phyloP scores from a whole-genome alignment of 2,113 vertebrate species.

The Rhinopithecus roxellana region DNA sequence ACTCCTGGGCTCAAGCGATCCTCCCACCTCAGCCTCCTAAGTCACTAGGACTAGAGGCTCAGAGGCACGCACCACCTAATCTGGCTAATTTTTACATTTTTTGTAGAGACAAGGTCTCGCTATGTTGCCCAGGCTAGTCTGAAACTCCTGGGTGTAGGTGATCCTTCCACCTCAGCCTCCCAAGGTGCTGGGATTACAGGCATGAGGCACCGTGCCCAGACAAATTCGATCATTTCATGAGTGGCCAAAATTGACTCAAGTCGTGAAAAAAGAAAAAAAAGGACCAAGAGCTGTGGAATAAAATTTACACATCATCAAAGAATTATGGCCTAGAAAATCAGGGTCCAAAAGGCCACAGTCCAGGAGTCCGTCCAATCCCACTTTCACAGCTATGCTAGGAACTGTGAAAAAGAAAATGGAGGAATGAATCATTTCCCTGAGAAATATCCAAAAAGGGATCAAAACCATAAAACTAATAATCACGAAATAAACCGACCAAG shows the following conservation, averaged over 20 bases:
- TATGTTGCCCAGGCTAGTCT: too few species aligned
- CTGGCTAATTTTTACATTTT: too few species aligned
- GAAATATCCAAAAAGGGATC: neutral
- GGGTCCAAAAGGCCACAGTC: rapidly evolving
- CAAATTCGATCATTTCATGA: neutral
- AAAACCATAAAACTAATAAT: neutral
- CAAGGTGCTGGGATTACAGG: too few species aligned
- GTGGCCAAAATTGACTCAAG: neutral
- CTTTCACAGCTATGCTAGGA: neutral
- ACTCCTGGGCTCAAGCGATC: too few species aligned
- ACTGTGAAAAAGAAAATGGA: neutral
- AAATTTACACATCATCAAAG: neutral
- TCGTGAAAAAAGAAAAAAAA: neutral
- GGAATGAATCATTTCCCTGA: neutral
- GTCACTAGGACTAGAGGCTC: too few species aligned
- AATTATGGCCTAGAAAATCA: rapidly evolving
- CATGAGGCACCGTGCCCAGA: too few species aligned
- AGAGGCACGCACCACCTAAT: too few species aligned
- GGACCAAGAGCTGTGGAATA: neutral
- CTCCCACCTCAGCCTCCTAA: too few species aligned
- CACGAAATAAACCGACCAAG: neutral
- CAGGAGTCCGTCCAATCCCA: too few species aligned
- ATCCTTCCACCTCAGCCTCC: too few species aligned
- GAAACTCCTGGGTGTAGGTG: too few species aligned
- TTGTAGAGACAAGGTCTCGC: too few species aligned